Evolutionary conservation across 2,797 vertebrate species (phyloP), one percentile per base, ranked within the genome.

Genomic region (Rhadinocentrus ornatus): DNA sequence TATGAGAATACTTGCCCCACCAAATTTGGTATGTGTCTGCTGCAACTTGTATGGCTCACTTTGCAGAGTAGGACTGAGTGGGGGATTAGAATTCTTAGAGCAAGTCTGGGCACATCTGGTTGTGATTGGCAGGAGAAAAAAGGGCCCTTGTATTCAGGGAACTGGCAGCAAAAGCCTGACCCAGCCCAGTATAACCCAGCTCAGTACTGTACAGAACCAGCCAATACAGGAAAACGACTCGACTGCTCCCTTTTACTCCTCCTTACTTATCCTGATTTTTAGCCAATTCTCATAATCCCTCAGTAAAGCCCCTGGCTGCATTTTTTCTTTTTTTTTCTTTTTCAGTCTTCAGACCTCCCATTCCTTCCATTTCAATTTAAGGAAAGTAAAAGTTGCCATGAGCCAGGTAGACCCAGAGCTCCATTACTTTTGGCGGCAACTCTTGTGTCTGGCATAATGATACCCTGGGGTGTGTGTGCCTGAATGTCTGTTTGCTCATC

Each of bases 31-130:
- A 57, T 27, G 71, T 66, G 66, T 77, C 35, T 55, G 71, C 57
- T 60, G 61, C 68, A 78, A 29, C 78, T 73, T 3, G 22, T 55
- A 55, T 66, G 73, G 72, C 80, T 72, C 3, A 15, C 69, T 76
- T 1, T 78, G 39, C 62, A 70, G 78, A 78, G 73, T 56, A 52
- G 78, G 64, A 55, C 63, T 1, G 65, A 80, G 65, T 34, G 39
- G 78, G 64, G 73, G 81, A 89, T 85, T 64, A 61, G 64, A 86
- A 86, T 87, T 88, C 69, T 80, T 83, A 64, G 80, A 90, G 83
- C 85, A 81, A 85, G 90, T 78, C 88, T 72, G 81, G 84, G 75
- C 91, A 93, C 91, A 94, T 94, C 93, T 94, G 93, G 88, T 92
- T 93, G 73, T 87, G 82, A 91, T 93, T 93, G 92, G 91, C 81